Evolutionary conservation across 2,113 vertebrate species (phyloP), one percentile per base, ranked within the genome.

Genomic region (Calypte anna): DNA sequence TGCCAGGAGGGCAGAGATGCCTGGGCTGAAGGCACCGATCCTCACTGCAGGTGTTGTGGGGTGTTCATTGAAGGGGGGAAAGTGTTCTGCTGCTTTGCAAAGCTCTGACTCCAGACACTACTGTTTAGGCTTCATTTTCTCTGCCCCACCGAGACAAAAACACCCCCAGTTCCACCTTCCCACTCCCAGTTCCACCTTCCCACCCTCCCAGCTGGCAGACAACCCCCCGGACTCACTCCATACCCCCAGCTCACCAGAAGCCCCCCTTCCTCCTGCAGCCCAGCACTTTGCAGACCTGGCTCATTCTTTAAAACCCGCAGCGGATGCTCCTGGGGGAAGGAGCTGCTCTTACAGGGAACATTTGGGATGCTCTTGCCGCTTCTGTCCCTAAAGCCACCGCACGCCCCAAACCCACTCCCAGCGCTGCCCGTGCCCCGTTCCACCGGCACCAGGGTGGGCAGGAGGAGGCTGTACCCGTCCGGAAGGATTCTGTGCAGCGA

Each of bases 11-110:
- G 19, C 38, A 51, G 59, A 9, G 30, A 5, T 11, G 17, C 16
- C 12, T 1, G 5, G 9, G 20, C 33, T 4, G 38, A 2, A 36
- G 4, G 7, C 38, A 13, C 10, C 2, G 9, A 7, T 40, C 8
- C 44, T 36, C 21, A 16, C 33, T 5, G 0, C 25, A 7, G 48
- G 48, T 20, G 9, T 19, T 20, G 22, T 4, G 0, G 28, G 44
- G n/a, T 9, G 31, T 31, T n/a, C 9, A 7, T 33, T 33, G 7
- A 25, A 25, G 14, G 36, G 30, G 17, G 59, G 31, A 46, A 53
- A 38, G 44, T 1, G 19, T 14, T 10, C 38, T 30, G 38, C 31
- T n/a, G 53, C 46, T 75, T 67, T 33, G 28, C 55, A 43, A 1
- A 14, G 50, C 61, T 38, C 28, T n/a, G 67, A 2, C 0, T 6